Evolutionary conservation across 2,888 invertebrate genomes (phyloP).

Genomic region (Gortyna flavago): DNA sequence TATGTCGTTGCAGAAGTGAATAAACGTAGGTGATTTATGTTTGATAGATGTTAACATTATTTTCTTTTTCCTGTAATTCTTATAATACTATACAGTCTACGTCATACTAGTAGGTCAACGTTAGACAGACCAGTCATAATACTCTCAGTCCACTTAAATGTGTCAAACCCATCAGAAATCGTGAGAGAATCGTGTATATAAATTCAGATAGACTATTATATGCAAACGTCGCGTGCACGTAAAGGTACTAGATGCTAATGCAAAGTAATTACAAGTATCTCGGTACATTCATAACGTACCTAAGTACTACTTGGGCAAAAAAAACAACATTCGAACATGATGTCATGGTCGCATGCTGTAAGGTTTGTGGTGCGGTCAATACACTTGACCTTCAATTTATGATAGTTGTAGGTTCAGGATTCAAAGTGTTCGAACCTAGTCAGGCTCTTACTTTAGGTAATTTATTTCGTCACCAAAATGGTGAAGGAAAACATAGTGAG

Average conservation of each 20-base stretch:
- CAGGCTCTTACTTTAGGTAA: not conserved
- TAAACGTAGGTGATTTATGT: not conserved
- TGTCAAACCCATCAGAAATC: slow-evolving; percentile 14
- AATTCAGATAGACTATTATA: slow-evolving; percentile 33
- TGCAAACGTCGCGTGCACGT: slow-evolving; percentile 45
- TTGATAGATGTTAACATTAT: not conserved
- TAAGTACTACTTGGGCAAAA: slow-evolving; percentile 20
- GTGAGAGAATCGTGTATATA: slow-evolving; percentile 22
- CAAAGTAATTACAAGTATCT: slow-evolving; percentile 25
- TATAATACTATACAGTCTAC: too few species aligned
- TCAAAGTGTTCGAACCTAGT: not conserved
- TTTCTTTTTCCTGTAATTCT: not conserved
- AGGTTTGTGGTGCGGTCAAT: slow-evolving; percentile 46
- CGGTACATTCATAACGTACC: not conserved
- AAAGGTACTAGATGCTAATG: slow-evolving; percentile 31
- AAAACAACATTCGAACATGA: slow-evolving; percentile 26
- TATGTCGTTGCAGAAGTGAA: not conserved
- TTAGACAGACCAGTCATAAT: not conserved
- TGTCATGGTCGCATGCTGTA: slow-evolving; percentile 34
- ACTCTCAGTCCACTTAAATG: not conserved
- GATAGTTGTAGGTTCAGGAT: not conserved
- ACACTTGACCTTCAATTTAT: slow-evolving; percentile 40
- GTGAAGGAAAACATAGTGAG: not conserved
- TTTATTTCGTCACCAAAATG: not conserved
- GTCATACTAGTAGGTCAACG: not conserved